Evolutionary conservation across 2,888 invertebrate species (phyloP), one percentile per base, ranked within the genome.

Genomic region (Branchipolynoe longqiensis): DNA sequence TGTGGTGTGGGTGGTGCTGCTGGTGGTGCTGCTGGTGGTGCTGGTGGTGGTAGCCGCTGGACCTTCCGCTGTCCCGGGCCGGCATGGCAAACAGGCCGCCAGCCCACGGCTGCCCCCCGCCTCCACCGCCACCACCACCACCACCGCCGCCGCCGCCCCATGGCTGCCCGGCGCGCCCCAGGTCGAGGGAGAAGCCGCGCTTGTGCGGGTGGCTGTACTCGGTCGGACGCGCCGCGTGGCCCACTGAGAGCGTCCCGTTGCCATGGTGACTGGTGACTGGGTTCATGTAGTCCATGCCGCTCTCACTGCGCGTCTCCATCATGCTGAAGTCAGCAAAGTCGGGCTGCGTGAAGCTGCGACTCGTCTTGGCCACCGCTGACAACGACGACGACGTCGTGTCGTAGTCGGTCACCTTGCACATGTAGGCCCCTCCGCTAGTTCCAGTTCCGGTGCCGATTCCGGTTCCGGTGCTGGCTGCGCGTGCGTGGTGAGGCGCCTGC

Each of bases 301-400:
- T 78, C 18, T 54, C 54, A 48, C 78, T 48, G 0, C 78, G 78
- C n/a, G 48, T 78, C 41, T 54, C 78, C 78, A 78, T 78, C 8
- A n/a, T 78, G 18, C 78, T 40, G 78, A 78, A 78, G 48, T 78
- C 78, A n/a, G 78, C 78, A 78, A 78, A 78, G 78, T 54, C 78
- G 1, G 69, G 69, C 25, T 69, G 69, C 12, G 69, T 69, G 69
- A 33, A 69, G 12, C 36, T 69, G 36, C 62, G 62, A 3, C 18
- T 36, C 0, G 36, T 31, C 38, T 38, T 69, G 18, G 25, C n/a
- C n/a, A n/a, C n/a, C n/a, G n/a, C 22, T 14, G 54, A 22, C 54
- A 54, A 54, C 14, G 22, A 22, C 54, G 22, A 12, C 22, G 14
- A 22, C n/a, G n/a, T 28, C 25, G 25, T 25, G 28, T 41, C 78